Evolutionary conservation across 2,888 invertebrate species (phyloP), one percentile per base, ranked within the genome.

Genomic region (Cryptophagus acutangulus): DNA sequence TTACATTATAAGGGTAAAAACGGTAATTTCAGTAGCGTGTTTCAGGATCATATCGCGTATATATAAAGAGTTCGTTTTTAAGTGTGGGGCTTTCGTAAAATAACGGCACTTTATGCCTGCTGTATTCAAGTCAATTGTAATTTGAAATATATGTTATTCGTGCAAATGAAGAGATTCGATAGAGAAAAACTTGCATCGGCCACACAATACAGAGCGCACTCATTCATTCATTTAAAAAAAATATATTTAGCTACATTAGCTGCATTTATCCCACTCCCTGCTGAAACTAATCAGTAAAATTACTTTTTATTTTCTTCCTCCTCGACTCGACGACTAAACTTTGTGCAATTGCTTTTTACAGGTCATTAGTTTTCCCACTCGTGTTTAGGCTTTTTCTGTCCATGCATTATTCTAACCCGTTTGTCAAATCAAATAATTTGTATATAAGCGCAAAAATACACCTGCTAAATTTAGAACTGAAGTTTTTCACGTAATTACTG

Each of bases 401-500:
- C 26, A 12, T 26, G 3, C 26, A 26, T 26, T 26, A 26, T 26
- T 26, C n/a, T 26, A 26, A 26, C 12, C 26, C n/a, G 26, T 26
- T 26, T 26, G 3, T 4, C n/a, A n/a, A n/a, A n/a, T n/a, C n/a
- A n/a, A n/a, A n/a, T n/a, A n/a, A n/a, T n/a, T n/a, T n/a, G n/a
- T n/a, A n/a, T n/a, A n/a, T n/a, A n/a, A n/a, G n/a, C n/a, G n/a
- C n/a, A n/a, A n/a, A n/a, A n/a, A n/a, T n/a, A n/a, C n/a, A n/a
- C n/a, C n/a, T n/a, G n/a, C n/a, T n/a, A n/a, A n/a, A n/a, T n/a
- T n/a, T n/a, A n/a, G n/a, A n/a, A n/a, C n/a, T 29, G 28, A 17
- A 34, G 52, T 52, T 56, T 55, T 56, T 52, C 54, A 46, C 49
- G 47, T 54, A 57, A 55, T 59, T 58, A 51, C 55, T 48, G 31